phyloP scores from a whole-genome alignment of 2,888 invertebrate species.

The Agrilus cyanescens region DNA sequence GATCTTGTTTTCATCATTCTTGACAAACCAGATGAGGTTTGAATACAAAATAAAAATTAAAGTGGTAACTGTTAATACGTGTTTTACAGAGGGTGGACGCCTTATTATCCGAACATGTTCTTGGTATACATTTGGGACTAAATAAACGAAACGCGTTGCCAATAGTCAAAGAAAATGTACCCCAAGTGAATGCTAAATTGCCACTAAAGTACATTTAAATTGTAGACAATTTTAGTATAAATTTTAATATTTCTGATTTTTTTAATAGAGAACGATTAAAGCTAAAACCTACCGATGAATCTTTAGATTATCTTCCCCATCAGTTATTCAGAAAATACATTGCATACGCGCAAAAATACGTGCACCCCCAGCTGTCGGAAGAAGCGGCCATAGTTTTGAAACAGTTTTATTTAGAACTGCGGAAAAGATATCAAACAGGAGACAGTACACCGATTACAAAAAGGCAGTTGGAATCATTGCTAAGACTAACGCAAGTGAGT shows the following conservation, averaged over 20 bases:
- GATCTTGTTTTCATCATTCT: conserved; percentile 85
- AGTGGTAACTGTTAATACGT: conserved; percentile 2
- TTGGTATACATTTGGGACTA: conserved; percentile 56
- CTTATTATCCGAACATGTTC: conserved; percentile 70
- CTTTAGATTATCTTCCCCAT: conserved; percentile 60
- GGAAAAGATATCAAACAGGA: conserved; percentile 51
- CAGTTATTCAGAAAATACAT: conserved; percentile 79
- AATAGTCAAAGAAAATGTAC: background rate
- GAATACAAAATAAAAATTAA: conserved; percentile 9
- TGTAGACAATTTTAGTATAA: background rate
- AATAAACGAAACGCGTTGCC: conserved; percentile 17
- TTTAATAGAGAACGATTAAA: conserved; percentile 48
- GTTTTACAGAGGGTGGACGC: conserved; percentile 15
- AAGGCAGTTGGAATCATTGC: conserved; percentile 78
- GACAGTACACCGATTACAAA: conserved; percentile 74
- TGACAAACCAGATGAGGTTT: conserved; percentile 73
- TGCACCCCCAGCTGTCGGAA: conserved; percentile 62
- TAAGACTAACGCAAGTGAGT: conserved; percentile 63
- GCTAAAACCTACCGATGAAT: conserved; percentile 43
- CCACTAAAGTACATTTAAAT: conserved; percentile 1
- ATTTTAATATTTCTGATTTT: background rate
- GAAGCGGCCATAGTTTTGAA: conserved; percentile 62
- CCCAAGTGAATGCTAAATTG: background rate
- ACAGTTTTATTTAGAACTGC: conserved; percentile 69
- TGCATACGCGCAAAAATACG: conserved; percentile 79